These are phyloP conservation scores for Tichodroma muraria DNA, from an alignment of 2,113 vertebrate species.

Conservation along the genomic window DNA sequence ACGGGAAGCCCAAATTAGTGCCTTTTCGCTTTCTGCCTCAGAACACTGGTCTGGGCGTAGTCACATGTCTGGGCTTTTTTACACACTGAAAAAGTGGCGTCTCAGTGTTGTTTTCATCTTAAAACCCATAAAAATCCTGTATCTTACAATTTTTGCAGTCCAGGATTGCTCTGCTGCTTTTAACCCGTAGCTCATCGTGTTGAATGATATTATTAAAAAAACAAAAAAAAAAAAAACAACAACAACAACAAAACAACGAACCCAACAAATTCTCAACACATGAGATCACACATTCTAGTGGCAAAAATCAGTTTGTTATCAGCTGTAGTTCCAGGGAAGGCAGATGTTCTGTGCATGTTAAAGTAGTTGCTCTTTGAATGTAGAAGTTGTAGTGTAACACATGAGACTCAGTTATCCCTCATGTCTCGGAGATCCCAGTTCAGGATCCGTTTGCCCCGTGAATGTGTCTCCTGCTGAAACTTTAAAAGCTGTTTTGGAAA, in stretches of 20 bases:
- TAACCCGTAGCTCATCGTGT: background rate
- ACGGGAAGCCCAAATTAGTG: background rate
- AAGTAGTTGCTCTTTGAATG: background rate
- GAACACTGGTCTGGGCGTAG: background rate
- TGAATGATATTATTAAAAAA: background rate
- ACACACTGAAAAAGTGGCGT: background rate
- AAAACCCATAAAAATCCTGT: background rate
- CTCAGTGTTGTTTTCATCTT: background rate
- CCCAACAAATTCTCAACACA: background rate
- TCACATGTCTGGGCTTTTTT: background rate
- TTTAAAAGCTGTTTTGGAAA: background rate
- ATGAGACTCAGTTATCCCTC: background rate
- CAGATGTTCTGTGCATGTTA: background rate
- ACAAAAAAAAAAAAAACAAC: no score
- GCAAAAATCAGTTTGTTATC: background rate
- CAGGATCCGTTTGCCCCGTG: background rate
- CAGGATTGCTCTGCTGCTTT: background rate
- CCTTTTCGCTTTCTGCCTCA: background rate
- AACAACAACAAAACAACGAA: background rate
- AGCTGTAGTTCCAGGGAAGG: background rate
- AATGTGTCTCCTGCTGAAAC: background rate
- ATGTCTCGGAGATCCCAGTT: background rate
- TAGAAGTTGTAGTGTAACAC: background rate
- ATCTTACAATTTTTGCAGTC: background rate
- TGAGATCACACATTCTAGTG: background rate